Base-by-base conservation (phyloP, 2,888 invertebrate genomes). In the Apodemia zela region DNA sequence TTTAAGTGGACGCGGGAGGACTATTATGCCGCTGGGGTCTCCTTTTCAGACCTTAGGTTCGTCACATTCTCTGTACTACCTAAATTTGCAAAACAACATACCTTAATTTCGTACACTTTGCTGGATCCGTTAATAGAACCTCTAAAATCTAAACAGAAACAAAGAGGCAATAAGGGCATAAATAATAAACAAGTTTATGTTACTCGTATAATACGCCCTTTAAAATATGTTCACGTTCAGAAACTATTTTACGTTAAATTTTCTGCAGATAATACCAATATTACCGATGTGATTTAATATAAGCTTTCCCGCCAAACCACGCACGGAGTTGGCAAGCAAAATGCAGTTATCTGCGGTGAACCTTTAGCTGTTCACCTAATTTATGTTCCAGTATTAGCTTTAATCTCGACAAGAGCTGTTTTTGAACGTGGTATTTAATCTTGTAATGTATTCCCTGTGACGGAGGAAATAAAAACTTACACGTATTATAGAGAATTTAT, bases 281-380 rank as follows among this genome's bases (percentile, higher is more conserved):
- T 54, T 54, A 54, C 54, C 54, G 21, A 54, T 21, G 54, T 54
- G 21, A 54, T 54, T 54, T 25, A 54, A 54, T 25, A 25, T 21
- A 13, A 51, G 51, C 35, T 42, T 42, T 61, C 59, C 45, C 21
- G 62, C 64, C 62, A 65, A 59, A 59, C 65, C 54, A 49, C 38
- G 62, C 51, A 51, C 51, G 62, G 33, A 62, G 63, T 65, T 65
- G 63, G 62, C 62, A 62, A 51, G 57, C 64, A 13, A 64, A 61
- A 64, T 62, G 62, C 65, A 63, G 51, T 63, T 54, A 35, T 51
- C 18, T 61, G 62, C 51, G 61, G 62, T 49, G 59, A 51, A 51
- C 51, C 51, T 51, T 51, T 21, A 51, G 51, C 51, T 51, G 21
- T 51, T 51, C 11, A 51, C 51, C 21, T 51, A 51, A 51, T 51